phyloP scores from a whole-genome alignment of 2,113 vertebrate species.

The Columbina picui region DNA sequence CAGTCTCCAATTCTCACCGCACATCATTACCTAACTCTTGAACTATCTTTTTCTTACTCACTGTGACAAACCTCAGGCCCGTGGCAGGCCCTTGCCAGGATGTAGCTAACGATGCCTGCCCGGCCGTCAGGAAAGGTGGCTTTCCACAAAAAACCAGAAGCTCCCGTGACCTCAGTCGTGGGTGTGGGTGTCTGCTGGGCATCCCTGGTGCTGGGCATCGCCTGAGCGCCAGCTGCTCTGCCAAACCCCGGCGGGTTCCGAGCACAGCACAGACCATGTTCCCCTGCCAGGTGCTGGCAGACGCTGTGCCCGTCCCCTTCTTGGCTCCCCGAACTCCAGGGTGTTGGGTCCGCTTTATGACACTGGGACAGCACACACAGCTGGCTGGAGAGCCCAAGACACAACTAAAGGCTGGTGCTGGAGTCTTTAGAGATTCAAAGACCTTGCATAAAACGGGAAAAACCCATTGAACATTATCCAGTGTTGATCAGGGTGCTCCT shows the following conservation, averaged over 20 bases:
- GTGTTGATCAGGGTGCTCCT: background rate
- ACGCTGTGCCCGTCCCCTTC: too few species aligned
- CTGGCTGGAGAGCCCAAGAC: background rate
- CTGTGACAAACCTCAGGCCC: constrained; percentile 3
- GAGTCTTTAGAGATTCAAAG: background rate
- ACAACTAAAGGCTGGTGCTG: background rate
- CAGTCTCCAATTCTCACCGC: constrained; percentile 37
- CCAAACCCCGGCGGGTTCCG: background rate
- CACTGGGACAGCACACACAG: rapidly evolving
- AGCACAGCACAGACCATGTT: background rate
- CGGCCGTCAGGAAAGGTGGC: background rate
- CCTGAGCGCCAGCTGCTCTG: background rate
- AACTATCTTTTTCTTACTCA: constrained; percentile 29
- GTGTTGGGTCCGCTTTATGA: rapidly evolving
- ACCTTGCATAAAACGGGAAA: background rate
- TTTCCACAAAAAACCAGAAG: background rate
- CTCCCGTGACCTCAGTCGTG: background rate
- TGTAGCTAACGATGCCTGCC: background rate
- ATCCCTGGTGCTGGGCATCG: rapidly evolving
- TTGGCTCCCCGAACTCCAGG: rapidly evolving
- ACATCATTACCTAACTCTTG: constrained; percentile 62
- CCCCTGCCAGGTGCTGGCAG: background rate
- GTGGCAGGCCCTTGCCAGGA: constrained; percentile 31
- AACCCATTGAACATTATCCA: rapidly evolving
- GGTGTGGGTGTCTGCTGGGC: background rate